Evolutionary conservation across 2,113 vertebrate genomes (phyloP), one percentile per base, ranked within the genome.

Genomic region (Isurus oxyrinchus): DNA sequence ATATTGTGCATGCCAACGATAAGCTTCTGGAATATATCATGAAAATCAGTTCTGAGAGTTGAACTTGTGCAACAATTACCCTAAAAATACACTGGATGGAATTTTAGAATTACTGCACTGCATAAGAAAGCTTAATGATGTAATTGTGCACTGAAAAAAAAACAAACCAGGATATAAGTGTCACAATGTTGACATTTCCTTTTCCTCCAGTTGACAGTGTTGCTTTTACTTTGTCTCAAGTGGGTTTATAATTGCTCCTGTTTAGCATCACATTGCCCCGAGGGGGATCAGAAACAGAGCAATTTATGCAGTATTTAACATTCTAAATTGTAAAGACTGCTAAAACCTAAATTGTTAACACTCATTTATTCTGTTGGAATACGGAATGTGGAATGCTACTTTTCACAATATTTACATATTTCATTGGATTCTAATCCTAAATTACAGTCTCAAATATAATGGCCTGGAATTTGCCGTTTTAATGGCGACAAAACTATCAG

Each of bases 121-220:
- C 66, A 21, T 95, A 53, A 72, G 14, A 76, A 76, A 95, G 40
- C 67, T 72, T 95, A 95, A 95, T 72, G 94, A 31, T 95, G 94
- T 95, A 95, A 95, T 95, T 49, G 67, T 27, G 16, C 13, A 19
- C 55, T 95, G 55, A 27, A 69, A 95, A 95, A 95, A 95, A 69
- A 21, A 49, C 44, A 95, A 95, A 72, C 66, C 66, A 95, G 67
- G 25, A 53, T 53, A 63, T 13, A 95, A 72, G 66, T 95, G 67
- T 76, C 67, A 76, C 94, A 72, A 95, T 72, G 94, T 35, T 95
- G 94, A 49, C 67, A 95, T 95, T 95, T 95, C 66, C 66, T 95
- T 69, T 95, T 69, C 94, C 94, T 49, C 6, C 5, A 95, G 94
- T 95, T 95, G 66, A 72, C 94, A 72, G 67, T 10, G 66, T 27